Evolutionary conservation across 2,797 vertebrate species (phyloP), one percentile per base, ranked within the genome.

Genomic region (Myotis findleyi): DNA sequence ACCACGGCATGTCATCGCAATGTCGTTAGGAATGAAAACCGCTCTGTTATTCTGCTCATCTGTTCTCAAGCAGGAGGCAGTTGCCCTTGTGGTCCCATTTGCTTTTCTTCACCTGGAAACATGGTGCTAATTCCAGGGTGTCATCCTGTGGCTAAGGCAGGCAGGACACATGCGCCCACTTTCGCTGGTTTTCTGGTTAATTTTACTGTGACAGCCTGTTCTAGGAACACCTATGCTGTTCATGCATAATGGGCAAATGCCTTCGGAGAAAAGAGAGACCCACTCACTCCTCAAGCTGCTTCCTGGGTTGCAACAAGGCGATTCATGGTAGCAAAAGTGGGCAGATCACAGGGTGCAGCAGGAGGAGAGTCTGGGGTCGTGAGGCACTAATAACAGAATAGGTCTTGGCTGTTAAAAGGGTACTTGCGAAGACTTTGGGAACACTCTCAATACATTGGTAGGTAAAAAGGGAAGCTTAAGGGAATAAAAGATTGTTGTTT

Each of bases 161-260:
- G 13, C 2, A 27, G 18, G 33, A 62, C 33, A 5, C 10, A 6
- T 13, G 0, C 5, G 1, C 30, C 27, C 36, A 16, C 57, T 47
- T 88, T n/a, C 17, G 2, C 79, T 49, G 7, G 21, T 14, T 33
- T 80, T 80, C 79, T 93, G 33, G 0, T 17, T 51, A 25, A 33
- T 49, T 25, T 13, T n/a, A 7, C 25, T 2, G 3, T 75, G 66
- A 80, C 38, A 57, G 21, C 53, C 16, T 49, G 27, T 68, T 77
- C 25, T 27, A 6, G 7, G 10, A 5, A 17, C 47, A 44, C 13
- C 62, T 82, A 69, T 53, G 21, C 38, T 87, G 1, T 73, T 49
- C 55, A 71, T 83, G 41, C 30, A 7, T 21, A 77, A 47, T 3
- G 1, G 6, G 36, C 47, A 59, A 51, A 62, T 53, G 33, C 14